Evolutionary conservation across 2,113 vertebrate genomes (phyloP).

Genomic region (Herpailurus yagouaroundi): DNA sequence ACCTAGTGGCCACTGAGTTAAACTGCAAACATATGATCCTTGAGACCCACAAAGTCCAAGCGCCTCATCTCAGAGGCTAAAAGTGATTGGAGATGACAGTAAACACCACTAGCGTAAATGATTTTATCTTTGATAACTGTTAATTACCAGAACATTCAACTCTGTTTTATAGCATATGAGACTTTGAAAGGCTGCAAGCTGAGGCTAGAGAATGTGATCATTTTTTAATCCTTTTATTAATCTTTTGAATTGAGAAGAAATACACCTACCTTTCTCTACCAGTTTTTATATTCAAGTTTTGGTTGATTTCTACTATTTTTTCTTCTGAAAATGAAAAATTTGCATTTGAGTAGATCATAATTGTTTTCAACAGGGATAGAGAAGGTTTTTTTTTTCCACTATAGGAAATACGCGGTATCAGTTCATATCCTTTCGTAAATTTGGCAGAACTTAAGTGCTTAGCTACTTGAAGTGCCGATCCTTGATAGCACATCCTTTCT

Average conservation of each 20-base stretch:
- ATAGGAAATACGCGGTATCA: neutral
- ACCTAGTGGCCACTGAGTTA: constrained; percentile 50
- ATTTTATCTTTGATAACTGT: neutral
- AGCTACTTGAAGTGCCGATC: neutral
- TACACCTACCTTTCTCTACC: neutral
- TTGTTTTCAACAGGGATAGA: neutral
- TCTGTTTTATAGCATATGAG: neutral
- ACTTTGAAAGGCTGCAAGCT: neutral
- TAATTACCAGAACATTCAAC: neutral
- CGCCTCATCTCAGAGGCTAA: neutral
- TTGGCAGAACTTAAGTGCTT: neutral
- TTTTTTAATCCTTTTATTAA: neutral
- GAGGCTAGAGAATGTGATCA: neutral
- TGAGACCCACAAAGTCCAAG: neutral
- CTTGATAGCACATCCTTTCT: neutral
- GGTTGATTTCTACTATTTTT: neutral
- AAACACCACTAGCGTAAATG: neutral
- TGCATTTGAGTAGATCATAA: neutral
- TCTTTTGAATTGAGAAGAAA: constrained; percentile 26
- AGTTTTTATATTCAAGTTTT: neutral
- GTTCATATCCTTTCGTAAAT: neutral
- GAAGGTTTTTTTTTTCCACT: neutral
- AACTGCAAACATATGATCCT: constrained; percentile 54
- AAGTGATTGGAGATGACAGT: neutral
- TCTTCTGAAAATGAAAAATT: constrained; percentile 31